Evolutionary conservation across 1,140 invertebrate species (phyloP), one percentile per base, ranked within the genome.

Genomic region (Leptonema lineaticorne): DNA sequence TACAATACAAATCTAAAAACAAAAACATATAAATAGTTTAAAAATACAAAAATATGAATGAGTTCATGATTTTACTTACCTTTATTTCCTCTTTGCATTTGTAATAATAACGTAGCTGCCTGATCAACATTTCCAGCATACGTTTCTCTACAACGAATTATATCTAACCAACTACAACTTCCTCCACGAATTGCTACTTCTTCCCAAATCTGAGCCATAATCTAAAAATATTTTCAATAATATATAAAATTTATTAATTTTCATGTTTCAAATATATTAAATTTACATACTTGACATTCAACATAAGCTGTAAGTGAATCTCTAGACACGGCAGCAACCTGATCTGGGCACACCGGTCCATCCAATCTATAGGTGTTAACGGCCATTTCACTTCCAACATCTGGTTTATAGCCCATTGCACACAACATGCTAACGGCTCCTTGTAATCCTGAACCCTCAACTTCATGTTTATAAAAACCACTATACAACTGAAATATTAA

Each of bases 221-320:
- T 87, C 84, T 86, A 24, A 74, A 20, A 75, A 53, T 59, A 65
- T n/a, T n/a, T n/a, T n/a, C 27, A 37, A 58, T 33, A 1, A 41
- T 7, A 26, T 14, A 45, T 14, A 63, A n/a, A n/a, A n/a, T n/a
- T n/a, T 41, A n/a, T 8, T n/a, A 41, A n/a, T n/a, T 41, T 9
- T 41, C n/a, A n/a, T 41, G 8, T 41, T 41, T 41, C 8, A 9
- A 9, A 6, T 6, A 56, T 20, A 24, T 56, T 56, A 24, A 56
- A 56, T n/a, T 9, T 11, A 56, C 24, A 27, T 80, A 92, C 90
- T 85, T 94, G 89, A 76, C 92, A 94, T 81, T 95, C 93, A 37
- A 92, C 92, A 79, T 92, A 91, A 20, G 93, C 93, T n/a, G 93
- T 87, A 68, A 94, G 85, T 2, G 92, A 91, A 79, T 96, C 92